Evolutionary conservation across 2,113 vertebrate species (phyloP), one percentile per base, ranked within the genome.

Genomic region (Dromaius novaehollandiae): DNA sequence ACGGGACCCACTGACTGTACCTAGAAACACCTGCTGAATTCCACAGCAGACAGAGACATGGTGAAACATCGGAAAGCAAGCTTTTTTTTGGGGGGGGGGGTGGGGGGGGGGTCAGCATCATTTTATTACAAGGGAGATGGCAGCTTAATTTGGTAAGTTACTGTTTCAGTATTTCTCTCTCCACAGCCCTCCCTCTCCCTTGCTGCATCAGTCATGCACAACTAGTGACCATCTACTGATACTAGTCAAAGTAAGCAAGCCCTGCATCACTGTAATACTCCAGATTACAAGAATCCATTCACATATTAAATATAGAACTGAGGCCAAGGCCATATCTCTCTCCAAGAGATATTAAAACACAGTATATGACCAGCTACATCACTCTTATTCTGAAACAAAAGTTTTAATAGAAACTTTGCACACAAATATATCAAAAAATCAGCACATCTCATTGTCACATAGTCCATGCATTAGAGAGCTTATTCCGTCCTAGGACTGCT

Each of bases 111-210:
- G 38, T 58, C 46, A 60, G 70, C 63, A 55, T 48, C 22, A 69
- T 50, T 78, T 61, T 64, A 20, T 68, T 38, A 50, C 4, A 63
- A 79, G 82, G 88, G 97, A 96, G 82, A 82, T 89, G 88, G 38
- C 32, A 68, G 55, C 68, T 82, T 94, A 96, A 87, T 97, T 96
- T 96, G 42, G 32, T n/a, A 48, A 96, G 76, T 36, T 95, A 92
- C 76, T 91, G 58, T 63, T 94, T 38, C 94, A 90, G 70, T 79
- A 96, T 80, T 96, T 89, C 89, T 7, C 56, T 42, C 70, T 51
- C 26, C 16, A 34, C 1, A 5, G 26, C 42, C 34, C 18, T 50
- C 11, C 12, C 17, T 20, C 3, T 91, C 2, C 0, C 63, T 89
- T 93, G 19, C 42, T 65, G 3, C 0, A 0, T 40, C 44, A 50